A percentile compares a stretch with the other conserved stretches of the same genome.
Evolutionary conservation across 2,797 vertebrate genomes (phyloP).

Genomic region (Clamator glandarius): DNA sequence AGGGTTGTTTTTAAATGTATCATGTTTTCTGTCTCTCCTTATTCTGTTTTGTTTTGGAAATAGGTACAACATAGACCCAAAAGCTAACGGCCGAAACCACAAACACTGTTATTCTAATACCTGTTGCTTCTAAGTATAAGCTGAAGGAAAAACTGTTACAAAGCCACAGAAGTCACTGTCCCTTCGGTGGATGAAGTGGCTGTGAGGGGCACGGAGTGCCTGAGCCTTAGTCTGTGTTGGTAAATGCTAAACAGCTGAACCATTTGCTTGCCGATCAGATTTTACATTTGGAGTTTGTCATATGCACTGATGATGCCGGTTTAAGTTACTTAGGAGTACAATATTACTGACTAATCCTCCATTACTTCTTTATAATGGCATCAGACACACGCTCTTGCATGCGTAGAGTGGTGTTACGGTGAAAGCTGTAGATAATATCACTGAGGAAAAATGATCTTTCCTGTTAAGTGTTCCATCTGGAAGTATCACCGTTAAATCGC

Average conservation of each 20-base stretch:
- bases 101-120: background rate
- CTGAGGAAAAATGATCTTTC: background rate
- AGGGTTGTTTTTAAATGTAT: slow-evolving; percentile 8
- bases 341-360: background rate
- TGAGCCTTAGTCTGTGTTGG: background rate
- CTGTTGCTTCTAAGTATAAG: background rate
- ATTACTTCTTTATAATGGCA: background rate
- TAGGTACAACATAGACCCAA: background rate
- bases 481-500: background rate
- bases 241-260: background rate
- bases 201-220: background rate
- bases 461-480: background rate
- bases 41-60: background rate
- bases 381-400: background rate
- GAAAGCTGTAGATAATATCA: background rate
- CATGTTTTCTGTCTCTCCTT: background rate
- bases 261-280: slow-evolving; percentile 27
- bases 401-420: background rate
- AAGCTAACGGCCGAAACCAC: background rate
- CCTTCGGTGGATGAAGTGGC: background rate
- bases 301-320: background rate
- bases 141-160: background rate
- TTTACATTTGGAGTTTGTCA: background rate
- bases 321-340: background rate
- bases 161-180: background rate